These are phyloP conservation scores for Metopolophium dirhodum DNA, from an alignment of 1,140 invertebrate species.

Conservation along the genomic window DNA sequence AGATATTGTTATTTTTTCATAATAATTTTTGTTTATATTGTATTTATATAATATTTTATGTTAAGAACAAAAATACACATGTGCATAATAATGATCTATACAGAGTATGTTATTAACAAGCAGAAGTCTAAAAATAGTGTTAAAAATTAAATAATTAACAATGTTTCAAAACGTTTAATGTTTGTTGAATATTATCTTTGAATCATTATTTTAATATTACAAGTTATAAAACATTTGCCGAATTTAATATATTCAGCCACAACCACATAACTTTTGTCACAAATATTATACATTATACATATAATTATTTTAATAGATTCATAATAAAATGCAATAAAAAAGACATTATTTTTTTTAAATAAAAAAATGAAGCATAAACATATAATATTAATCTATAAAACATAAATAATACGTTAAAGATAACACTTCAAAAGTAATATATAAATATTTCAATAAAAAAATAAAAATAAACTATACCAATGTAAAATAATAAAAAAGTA, in stretches of 20 bases:
- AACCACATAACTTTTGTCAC: not conserved
- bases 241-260: constrained; percentile 12
- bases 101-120: constrained; percentile 30
- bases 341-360: not conserved
- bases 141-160: constrained; percentile 32
- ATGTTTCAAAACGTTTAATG: not conserved
- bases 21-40: constrained; percentile 3
- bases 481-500: not conserved
- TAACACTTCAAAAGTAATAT: not conserved
- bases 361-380: constrained; percentile 29
- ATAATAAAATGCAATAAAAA: not conserved
- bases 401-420: constrained; percentile 26
- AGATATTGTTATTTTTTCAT: not conserved
- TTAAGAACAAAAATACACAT: not conserved
- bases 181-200: constrained; percentile 10
- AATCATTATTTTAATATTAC: not conserved
- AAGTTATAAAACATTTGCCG: constrained; percentile 11
- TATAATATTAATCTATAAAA: constrained; percentile 33
- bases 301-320: not conserved
- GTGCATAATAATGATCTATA: not conserved
- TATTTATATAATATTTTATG: not conserved
- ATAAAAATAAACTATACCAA: constrained; percentile 33
- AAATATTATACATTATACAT: not conserved
- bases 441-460: constrained; percentile 24
- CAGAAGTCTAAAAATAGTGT: constrained; percentile 20